Percentiles rank a stretch among this genome's conserved stretches.
Evolutionary conservation across 2,113 vertebrate species (phyloP).

Genomic region (Pseudopipra pipra): DNA sequence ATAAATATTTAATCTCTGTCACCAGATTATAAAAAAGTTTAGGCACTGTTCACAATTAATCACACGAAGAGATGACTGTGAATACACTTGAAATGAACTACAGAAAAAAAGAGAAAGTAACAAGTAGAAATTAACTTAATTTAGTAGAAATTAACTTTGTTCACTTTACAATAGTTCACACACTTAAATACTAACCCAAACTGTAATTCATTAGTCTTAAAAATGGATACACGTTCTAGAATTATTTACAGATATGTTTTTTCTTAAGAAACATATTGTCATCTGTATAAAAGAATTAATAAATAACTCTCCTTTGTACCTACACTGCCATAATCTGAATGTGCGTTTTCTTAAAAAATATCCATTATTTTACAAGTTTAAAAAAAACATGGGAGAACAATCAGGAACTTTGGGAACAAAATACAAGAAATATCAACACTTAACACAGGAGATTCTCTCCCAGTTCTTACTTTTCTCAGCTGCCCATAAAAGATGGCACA

Average conservation of each 20-base stretch:
- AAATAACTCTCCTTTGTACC: background rate
- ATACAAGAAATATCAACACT: background rate
- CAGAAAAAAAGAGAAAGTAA: background rate
- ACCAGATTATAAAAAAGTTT: background rate
- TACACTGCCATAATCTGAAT: background rate
- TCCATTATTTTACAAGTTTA: background rate
- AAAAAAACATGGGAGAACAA: background rate
- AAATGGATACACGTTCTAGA: background rate
- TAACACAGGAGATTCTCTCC: background rate
- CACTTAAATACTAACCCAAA: background rate
- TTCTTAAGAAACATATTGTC: background rate
- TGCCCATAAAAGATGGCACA: background rate
- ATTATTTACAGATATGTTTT: background rate
- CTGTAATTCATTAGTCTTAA: background rate
- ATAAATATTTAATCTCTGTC: background rate
- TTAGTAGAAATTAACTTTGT: background rate
- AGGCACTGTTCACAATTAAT: background rate
- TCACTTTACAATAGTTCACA: background rate
- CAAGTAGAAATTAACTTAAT: background rate
- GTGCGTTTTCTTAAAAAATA: fast-evolving
- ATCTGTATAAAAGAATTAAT: background rate
- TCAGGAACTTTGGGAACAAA: background rate
- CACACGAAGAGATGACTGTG: background rate
- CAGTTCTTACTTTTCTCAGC: background rate
- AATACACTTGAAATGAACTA: background rate